A percentile compares a stretch with the other conserved stretches of the same genome.
Evolutionary conservation across 2,113 vertebrate genomes (phyloP).

Genomic region (Sapajus apella): DNA sequence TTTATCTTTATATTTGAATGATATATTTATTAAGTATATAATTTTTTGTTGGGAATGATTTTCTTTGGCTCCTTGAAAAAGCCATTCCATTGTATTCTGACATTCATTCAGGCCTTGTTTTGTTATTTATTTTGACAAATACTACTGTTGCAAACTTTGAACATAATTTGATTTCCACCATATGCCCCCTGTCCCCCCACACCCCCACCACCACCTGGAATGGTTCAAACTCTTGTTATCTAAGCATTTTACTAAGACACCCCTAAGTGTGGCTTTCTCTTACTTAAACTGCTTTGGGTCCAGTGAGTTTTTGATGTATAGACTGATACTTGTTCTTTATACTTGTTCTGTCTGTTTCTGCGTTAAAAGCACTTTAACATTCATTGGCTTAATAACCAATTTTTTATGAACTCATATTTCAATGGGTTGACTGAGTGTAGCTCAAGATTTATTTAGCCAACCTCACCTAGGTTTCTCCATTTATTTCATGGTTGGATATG

Average conservation of each 20-base stretch:
- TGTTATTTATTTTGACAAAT: not conserved
- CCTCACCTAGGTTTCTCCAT: not conserved
- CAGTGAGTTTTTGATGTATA: not conserved
- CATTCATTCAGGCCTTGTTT: not conserved
- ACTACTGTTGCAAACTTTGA: not conserved
- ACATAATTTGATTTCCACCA: not conserved
- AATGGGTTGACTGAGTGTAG: not conserved
- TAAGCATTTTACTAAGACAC: not conserved
- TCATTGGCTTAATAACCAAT: not conserved
- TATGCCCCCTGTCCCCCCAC: too few species aligned
- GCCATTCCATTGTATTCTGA: not conserved
- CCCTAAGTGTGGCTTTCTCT: not conserved
- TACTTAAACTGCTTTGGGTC: not conserved
- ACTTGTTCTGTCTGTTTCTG: not conserved
- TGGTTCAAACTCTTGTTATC: not conserved
- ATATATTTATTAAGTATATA: not conserved
- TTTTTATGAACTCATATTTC: not conserved
- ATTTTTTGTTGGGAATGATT: not conserved
- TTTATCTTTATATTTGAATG: not conserved
- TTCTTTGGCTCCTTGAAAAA: not conserved
- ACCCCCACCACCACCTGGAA: too few species aligned
- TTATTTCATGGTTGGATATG: not conserved
- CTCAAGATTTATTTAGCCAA: not conserved
- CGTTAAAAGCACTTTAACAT: not conserved
- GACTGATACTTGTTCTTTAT: not conserved